phyloP scores from a whole-genome alignment of 2,113 vertebrate species.

The Leuciscus idus region DNA sequence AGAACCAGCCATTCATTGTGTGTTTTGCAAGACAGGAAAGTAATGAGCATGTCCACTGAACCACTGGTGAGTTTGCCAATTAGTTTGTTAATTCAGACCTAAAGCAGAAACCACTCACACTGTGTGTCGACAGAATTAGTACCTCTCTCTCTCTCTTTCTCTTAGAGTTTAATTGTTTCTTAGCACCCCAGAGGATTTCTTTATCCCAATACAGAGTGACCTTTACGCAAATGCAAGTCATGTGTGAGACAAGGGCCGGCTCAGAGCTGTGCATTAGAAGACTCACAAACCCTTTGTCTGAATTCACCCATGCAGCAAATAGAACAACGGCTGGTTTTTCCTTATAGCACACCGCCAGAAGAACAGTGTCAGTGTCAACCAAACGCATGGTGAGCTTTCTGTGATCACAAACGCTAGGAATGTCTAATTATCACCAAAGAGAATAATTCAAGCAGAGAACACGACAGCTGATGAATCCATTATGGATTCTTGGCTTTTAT shows the following conservation, averaged over 20 bases:
- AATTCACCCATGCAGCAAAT: constrained; percentile 74
- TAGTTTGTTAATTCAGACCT: constrained; percentile 62
- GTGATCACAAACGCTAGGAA: constrained; percentile 57
- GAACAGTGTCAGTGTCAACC: constrained; percentile 46
- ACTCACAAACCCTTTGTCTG: constrained; percentile 23
- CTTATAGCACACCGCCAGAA: constrained; percentile 50
- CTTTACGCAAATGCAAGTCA: constrained; percentile 37
- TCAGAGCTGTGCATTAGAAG: background rate
- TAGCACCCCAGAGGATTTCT: constrained; percentile 19
- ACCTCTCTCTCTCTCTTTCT: background rate
- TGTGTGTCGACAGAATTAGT: background rate
- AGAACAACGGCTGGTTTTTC: constrained; percentile 61
- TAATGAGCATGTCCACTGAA: constrained; percentile 51
- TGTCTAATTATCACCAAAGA: constrained; percentile 61
- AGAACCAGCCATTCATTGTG: background rate
- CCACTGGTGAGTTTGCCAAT: constrained; percentile 53
- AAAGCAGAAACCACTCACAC: constrained; percentile 25
- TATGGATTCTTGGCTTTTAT: constrained; percentile 15
- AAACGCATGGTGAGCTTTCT: constrained; percentile 37
- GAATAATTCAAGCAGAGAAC: constrained; percentile 44
- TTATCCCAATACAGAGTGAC: constrained; percentile 31
- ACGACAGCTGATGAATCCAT: constrained; percentile 9
- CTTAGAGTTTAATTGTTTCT: constrained; percentile 31
- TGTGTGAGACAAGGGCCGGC: constrained; percentile 7
- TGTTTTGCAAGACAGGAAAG: background rate